A percentile compares a stretch with the other conserved stretches of the same genome.
Conservation (phyloP, 2,113 vertebrate species). For the Kryptolebias marmoratus region DNA sequence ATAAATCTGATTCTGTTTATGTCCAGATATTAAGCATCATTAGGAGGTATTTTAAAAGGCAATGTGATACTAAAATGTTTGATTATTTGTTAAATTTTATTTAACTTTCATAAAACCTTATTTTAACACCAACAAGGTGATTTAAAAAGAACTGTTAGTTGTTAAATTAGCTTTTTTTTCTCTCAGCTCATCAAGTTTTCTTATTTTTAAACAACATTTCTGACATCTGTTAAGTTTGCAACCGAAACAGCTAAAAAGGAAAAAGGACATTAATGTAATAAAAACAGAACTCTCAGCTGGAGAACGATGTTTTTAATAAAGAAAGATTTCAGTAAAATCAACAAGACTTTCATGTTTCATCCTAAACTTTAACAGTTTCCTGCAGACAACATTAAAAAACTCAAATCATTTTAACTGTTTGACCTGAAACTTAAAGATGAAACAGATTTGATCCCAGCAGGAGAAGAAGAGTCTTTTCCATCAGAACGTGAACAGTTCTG, state of each 20-base stretch:
- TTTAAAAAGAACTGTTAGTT: too few relatives aligned
- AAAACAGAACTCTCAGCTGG: background rate
- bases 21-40: too few relatives aligned
- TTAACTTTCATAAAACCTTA: too few relatives aligned
- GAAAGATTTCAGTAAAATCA: background rate
- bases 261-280: background rate
- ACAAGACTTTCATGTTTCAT: background rate
- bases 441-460: background rate
- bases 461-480: background rate
- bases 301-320: slow-evolving; percentile 12
- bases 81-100: too few relatives aligned
- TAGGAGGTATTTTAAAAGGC: too few relatives aligned
- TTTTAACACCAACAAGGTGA: too few relatives aligned
- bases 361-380: background rate
- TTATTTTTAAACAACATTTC: too few relatives aligned
- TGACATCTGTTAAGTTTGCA: too few relatives aligned
- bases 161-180: too few relatives aligned
- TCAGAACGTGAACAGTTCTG: background rate
- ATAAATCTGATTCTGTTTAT: too few relatives aligned
- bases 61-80: too few relatives aligned
- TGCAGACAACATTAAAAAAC: background rate
- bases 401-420: background rate
- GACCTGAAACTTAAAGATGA: background rate
- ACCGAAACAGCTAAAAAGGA: background rate
- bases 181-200: too few relatives aligned